Conservation (phyloP, 2,113 vertebrate genomes). For the Oriolus oriolus region DNA sequence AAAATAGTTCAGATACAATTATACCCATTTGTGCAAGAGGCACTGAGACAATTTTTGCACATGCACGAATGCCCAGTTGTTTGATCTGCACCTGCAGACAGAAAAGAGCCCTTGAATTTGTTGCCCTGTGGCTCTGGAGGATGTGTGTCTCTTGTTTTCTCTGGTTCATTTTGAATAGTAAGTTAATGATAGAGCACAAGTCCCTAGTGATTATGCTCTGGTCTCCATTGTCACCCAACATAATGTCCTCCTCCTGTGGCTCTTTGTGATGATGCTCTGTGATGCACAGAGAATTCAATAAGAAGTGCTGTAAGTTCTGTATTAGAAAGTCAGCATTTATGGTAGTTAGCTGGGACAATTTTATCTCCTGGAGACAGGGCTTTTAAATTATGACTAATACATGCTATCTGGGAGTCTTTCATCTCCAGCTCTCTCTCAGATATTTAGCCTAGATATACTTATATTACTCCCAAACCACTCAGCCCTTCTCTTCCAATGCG, state of each 20-base stretch:
- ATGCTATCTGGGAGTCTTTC: neutral
- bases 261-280: neutral
- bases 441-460: neutral
- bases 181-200: neutral
- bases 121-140: neutral
- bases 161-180: neutral
- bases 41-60: neutral
- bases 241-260: neutral
- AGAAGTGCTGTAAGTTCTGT: neutral
- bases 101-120: neutral
- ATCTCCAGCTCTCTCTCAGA: neutral
- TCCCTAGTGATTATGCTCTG: neutral
- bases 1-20: neutral
- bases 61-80: too few relatives aligned
- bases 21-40: neutral
- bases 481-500: neutral
- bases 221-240: neutral
- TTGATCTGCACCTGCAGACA: neutral
- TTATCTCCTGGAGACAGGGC: neutral
- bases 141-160: neutral
- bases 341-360: neutral
- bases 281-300: neutral
- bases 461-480: neutral
- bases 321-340: neutral
- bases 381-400: slow-evolving; percentile 23